Base-by-base conservation (phyloP, 2,113 vertebrate species). In the Peromyscus leucopus region DNA sequence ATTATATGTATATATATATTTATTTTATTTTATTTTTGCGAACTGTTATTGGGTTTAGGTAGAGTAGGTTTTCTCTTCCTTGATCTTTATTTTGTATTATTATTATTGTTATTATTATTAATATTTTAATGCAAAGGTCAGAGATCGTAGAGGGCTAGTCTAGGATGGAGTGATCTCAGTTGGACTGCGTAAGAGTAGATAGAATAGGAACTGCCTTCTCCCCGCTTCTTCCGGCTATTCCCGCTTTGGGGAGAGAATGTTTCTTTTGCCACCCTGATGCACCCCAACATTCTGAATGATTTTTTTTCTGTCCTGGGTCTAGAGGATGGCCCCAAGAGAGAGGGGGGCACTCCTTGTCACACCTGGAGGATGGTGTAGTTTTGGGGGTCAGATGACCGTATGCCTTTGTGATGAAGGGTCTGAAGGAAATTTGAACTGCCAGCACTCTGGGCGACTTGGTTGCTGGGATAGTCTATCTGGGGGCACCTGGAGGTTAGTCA, bases 401-500 rank as follows among this genome's bases (percentile, higher is more conserved):
- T 96, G 96, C 72, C 97, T 98, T 97, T 98, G 98, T 97, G 97
- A 88, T 96, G 93, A 96, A 97, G 96, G 97, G 96, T 97, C 91
- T 80, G 93, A 17, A 95, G 94, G 97, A 97, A 97, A 98, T 97
- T 97, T 98, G 97, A 98, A 98, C 97, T 97, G 97, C 89, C 93
- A 76, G 86, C 7, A 83, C 12, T 3, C 93, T 85, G 87, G 93
- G 83, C 93, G 97, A 97, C 96, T 97, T 65, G 67, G 80, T 97
- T 51, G 78, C 89, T 46, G 12, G 97, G 96, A 97, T 96, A 96
- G 93, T 93, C 78, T 97, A 97, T 97, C 97, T 88, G 86, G 96
- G 98, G 95, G 96, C 95, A 95, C 95, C 95, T 96, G 89, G 96
- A 97, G 97, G 95, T 97, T 96, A 97, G 92, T 91, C 82, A 86